Conservation (phyloP, 2,797 vertebrate species). For the Scolopax bukidnonensis region DNA sequence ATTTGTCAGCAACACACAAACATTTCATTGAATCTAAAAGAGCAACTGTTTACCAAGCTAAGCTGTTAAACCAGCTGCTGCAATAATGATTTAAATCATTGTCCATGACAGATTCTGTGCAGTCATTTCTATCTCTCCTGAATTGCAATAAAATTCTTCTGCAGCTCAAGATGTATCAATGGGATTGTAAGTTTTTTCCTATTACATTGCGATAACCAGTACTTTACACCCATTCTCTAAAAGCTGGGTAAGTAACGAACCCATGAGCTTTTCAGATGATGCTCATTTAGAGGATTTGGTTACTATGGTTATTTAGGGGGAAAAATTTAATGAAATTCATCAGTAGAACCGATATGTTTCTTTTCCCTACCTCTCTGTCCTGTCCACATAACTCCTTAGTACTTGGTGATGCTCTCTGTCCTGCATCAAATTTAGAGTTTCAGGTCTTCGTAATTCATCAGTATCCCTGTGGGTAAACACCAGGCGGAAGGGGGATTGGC, state of each 20-base stretch:
- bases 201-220: background rate
- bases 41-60: constrained; percentile 30
- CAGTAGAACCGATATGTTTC: background rate
- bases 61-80: constrained; percentile 12
- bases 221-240: background rate
- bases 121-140: background rate
- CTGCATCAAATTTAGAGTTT: constrained; percentile 70
- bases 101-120: background rate
- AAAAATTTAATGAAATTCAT: background rate
- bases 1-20: background rate
- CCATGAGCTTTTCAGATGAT: background rate
- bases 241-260: background rate
- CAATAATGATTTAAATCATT: background rate
- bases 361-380: constrained; percentile 61
- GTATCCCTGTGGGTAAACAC: constrained; percentile 54
- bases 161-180: background rate
- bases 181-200: background rate
- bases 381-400: constrained; percentile 63
- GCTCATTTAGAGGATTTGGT: background rate
- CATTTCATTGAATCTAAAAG: background rate
- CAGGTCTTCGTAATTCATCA: constrained; percentile 68
- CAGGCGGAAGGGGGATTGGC: constrained; percentile 1
- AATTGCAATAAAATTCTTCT: background rate
- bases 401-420: constrained; percentile 65
- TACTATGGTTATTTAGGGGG: background rate